A percentile compares a stretch with the other conserved stretches of the same genome.
Conservation (phyloP, 2,888 invertebrate species). For the Eupsilia transversa region DNA sequence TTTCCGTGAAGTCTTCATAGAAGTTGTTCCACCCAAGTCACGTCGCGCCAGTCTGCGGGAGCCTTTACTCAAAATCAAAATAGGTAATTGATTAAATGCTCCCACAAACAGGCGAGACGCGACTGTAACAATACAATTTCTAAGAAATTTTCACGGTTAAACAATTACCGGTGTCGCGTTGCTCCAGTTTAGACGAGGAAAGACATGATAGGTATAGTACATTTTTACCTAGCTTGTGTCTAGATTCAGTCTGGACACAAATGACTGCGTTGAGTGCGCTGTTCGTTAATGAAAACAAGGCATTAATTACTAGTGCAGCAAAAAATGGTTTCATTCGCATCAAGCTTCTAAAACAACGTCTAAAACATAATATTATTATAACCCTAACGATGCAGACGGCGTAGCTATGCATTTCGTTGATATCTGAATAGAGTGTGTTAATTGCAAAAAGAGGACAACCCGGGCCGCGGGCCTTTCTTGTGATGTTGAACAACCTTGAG, state of each 20-base stretch:
- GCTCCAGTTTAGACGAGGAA: too few species aligned
- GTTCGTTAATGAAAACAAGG: background rate
- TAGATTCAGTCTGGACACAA: constrained; percentile 5
- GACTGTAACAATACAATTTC: too few species aligned
- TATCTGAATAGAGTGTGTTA: constrained; percentile 31
- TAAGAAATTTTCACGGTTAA: too few species aligned
- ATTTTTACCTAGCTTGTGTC: background rate
- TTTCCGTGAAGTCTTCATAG: too few species aligned
- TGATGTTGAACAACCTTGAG: constrained; percentile 44
- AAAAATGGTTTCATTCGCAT: background rate
- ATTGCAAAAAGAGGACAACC: constrained; percentile 35
- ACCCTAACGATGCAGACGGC: background rate
- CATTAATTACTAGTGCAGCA: background rate
- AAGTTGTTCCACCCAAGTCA: too few species aligned
- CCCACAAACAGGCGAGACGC: too few species aligned
- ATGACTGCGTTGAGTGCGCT: background rate
- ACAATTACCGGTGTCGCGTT: too few species aligned
- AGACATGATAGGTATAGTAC: background rate
- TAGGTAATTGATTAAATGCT: too few species aligned
- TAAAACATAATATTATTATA: background rate
- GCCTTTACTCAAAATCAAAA: too few species aligned
- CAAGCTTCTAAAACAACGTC: background rate
- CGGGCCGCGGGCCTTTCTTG: constrained; percentile 22
- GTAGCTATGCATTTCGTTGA: constrained; percentile 7
- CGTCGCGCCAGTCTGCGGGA: too few species aligned